phyloP scores from a whole-genome alignment of 2,797 vertebrate genomes.

The Hybognathus amarus region DNA sequence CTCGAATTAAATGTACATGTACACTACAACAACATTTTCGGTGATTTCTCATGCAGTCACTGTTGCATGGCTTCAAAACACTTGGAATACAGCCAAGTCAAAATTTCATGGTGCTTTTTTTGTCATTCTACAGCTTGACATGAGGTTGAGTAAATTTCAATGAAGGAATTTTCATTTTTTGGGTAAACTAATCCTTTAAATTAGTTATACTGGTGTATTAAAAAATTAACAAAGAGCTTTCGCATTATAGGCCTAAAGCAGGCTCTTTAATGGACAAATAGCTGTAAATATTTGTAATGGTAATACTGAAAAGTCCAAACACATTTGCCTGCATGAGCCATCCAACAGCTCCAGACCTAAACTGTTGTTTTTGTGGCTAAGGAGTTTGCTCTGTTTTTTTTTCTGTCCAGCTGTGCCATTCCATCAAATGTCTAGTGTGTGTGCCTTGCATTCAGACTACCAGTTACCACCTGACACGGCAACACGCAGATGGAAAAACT shows the following conservation, averaged over 20 bases:
- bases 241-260: background rate
- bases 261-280: background rate
- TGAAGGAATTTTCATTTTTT: background rate
- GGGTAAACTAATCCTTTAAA: background rate
- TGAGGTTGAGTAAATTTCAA: background rate
- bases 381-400: background rate
- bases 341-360: slow-evolving; percentile 19
- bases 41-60: background rate
- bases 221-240: background rate
- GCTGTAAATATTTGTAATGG: slow-evolving; percentile 12
- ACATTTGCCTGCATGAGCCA: background rate
- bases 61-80: background rate
- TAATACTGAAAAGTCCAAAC: background rate
- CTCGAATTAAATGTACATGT: background rate
- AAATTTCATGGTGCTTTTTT: background rate
- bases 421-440: slow-evolving; percentile 6
- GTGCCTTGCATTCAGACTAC: slow-evolving; percentile 26
- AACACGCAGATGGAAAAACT: slow-evolving; percentile 39
- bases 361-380: slow-evolving; percentile 33
- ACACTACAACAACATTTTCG: background rate
- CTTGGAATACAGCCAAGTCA: background rate
- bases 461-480: slow-evolving; percentile 32
- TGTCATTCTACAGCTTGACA: background rate
- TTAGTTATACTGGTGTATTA: background rate
- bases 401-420: slow-evolving; percentile 32